phyloP scores from a whole-genome alignment of 2,888 invertebrate species.

The Andrena marginata region DNA sequence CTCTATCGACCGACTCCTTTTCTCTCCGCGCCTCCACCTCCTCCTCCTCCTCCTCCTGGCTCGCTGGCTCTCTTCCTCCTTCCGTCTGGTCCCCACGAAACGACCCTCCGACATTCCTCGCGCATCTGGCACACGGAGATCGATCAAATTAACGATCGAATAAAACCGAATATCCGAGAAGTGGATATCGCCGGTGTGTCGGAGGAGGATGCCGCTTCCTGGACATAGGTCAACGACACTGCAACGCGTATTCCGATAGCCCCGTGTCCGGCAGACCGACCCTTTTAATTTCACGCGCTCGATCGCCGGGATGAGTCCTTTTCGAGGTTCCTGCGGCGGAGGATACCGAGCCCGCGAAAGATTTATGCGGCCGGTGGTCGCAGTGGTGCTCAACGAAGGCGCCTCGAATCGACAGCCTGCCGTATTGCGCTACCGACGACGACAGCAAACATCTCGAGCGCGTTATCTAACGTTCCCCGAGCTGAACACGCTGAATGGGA shows the following conservation, averaged over 20 bases:
- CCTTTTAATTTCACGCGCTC: slow-evolving; percentile 73
- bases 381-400: slow-evolving; percentile 68
- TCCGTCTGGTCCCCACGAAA: slow-evolving; percentile 14
- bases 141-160: slow-evolving; percentile 64
- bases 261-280: slow-evolving; percentile 44
- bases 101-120: slow-evolving; percentile 45
- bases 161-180: slow-evolving; percentile 31
- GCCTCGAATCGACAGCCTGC: neutral
- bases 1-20: slow-evolving; percentile 41
- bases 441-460: neutral
- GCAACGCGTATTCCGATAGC: slow-evolving; percentile 53
- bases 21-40: slow-evolving; percentile 6
- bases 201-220: slow-evolving; percentile 46
- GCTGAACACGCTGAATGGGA: neutral
- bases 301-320: slow-evolving; percentile 66
- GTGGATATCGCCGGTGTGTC: slow-evolving; percentile 22
- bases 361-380: slow-evolving; percentile 70
- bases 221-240: slow-evolving; percentile 65
- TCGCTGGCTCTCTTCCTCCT: neutral
- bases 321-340: slow-evolving; percentile 59
- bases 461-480: neutral
- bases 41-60: slow-evolving; percentile 7
- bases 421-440: neutral
- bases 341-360: slow-evolving; percentile 64
- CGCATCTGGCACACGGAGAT: slow-evolving; percentile 44